Evolutionary conservation across 2,797 vertebrate genomes (phyloP).

Genomic region (Salarias fasciatus): DNA sequence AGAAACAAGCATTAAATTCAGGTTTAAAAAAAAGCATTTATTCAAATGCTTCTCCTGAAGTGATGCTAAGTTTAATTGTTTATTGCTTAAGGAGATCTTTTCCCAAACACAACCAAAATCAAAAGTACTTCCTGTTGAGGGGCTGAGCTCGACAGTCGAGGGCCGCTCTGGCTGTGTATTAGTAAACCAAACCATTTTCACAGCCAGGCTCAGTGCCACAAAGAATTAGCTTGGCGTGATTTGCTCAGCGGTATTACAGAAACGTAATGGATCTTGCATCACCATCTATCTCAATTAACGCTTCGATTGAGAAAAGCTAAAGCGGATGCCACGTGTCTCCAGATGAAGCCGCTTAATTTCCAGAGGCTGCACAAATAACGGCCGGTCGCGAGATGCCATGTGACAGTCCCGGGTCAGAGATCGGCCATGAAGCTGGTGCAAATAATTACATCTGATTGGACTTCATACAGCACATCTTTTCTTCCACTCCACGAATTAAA

Average conservation of each 20-base stretch:
- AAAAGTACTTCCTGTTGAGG: conserved; percentile 28
- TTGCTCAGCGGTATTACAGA: conserved; percentile 65
- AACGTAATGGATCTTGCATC: conserved; percentile 70
- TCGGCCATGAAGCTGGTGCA: conserved; percentile 36
- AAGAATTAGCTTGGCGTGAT: conserved; percentile 60
- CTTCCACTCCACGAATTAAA: conserved; percentile 44
- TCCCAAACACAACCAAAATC: conserved; percentile 28
- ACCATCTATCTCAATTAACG: conserved; percentile 77
- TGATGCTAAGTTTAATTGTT: too few relatives aligned
- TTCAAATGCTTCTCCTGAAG: too few relatives aligned
- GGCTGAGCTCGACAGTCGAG: neutral
- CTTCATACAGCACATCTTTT: conserved; percentile 48
- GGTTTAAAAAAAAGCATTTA: too few relatives aligned
- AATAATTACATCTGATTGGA: conserved; percentile 65
- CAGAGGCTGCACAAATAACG: conserved; percentile 46
- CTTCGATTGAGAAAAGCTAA: conserved; percentile 61
- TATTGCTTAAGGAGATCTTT: too few relatives aligned
- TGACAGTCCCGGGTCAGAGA: conserved; percentile 69
- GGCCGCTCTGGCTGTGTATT: too few relatives aligned
- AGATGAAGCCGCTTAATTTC: conserved; percentile 62
- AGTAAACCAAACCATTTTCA: conserved; percentile 34
- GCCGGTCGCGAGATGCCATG: conserved; percentile 44
- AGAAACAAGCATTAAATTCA: too few relatives aligned
- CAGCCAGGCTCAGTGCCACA: conserved; percentile 30
- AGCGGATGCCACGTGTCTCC: conserved; percentile 60